Base-by-base conservation (phyloP, 2,888 invertebrate species). In the Lasius platythorax region DNA sequence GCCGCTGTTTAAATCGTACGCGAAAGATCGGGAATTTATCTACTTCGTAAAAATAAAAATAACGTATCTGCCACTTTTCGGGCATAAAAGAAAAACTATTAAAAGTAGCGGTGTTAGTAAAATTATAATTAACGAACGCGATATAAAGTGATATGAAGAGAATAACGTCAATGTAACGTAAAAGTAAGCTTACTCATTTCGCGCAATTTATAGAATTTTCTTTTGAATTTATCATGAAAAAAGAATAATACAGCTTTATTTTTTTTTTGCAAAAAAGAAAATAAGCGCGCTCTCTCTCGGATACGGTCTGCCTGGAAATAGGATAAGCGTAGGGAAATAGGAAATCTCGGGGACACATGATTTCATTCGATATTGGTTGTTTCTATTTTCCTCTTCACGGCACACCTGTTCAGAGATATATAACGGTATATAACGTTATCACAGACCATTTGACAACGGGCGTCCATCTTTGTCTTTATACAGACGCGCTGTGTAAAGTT, bases 291-390 rank as follows among this genome's bases (percentile, higher is more conserved):
- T 79, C 53, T 50, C 37, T 37, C 58, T 73, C 37, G n/a, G 30
- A 30, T 40, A 23, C 3, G 11, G 23, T n/a, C 30, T 37, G 67
- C 30, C 46, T 33, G 46, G 8, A 61, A 72, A 28, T 73, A 56
- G 73, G 28, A 70, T 70, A 43, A 50, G 53, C 70, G 37, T 46
- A 46, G 58, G 73, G 37, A 73, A 73, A 72, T 79, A 73, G 61
- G 61, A 81, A 81, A 81, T 81, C 53, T 53, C 33, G 58, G 61
- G 61, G 46, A 81, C 73, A 56, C 64, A 64, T 64, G 30, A 64
- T 82, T 82, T 82, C 23, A 53, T 66, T 64, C n/a, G 76, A 15
- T 76, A 76, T 66, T 23, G 56, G 43, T 64, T 75, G 76, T 40
- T 56, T 78, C 30, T 50, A 64, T 82, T 82, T 82, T 82, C 30